phyloP scores from a whole-genome alignment of 2,113 vertebrate genomes.

The Anolis sagrei region DNA sequence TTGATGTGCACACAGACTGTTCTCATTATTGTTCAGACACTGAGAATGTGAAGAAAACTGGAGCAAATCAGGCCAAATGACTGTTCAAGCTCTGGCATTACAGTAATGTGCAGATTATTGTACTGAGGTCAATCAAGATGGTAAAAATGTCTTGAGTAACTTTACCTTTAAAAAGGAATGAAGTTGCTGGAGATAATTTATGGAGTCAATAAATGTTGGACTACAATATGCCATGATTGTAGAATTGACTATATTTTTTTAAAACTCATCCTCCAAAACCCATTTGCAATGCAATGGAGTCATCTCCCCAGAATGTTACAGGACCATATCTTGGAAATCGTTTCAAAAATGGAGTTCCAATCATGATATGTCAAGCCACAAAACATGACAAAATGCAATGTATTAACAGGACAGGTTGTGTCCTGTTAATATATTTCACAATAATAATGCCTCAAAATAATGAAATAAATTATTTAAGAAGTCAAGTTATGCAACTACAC shows the following conservation, averaged over 20 bases:
- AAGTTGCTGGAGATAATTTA: neutral
- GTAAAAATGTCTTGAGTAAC: neutral
- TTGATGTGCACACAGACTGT: neutral
- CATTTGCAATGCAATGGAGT: neutral
- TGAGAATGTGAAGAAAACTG: neutral
- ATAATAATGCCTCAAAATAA: neutral
- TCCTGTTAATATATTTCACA: neutral
- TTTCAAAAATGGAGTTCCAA: neutral
- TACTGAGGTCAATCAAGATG: conserved; percentile 21
- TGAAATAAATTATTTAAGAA: neutral
- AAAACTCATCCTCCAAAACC: too few relatives aligned
- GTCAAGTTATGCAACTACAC: too few relatives aligned
- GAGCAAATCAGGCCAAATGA: neutral
- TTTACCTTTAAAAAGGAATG: neutral
- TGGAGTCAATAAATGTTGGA: neutral
- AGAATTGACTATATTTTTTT: too few relatives aligned
- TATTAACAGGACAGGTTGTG: too few relatives aligned
- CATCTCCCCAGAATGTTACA: neutral
- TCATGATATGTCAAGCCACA: neutral
- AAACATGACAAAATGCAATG: neutral
- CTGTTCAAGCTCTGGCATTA: conserved; percentile 29
- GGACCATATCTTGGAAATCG: neutral
- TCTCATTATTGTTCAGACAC: too few relatives aligned
- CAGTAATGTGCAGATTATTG: conserved; percentile 39
- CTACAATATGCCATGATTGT: neutral